Evolutionary conservation across 2,797 vertebrate species (phyloP).

Genomic region (Lithobates pipiens): DNA sequence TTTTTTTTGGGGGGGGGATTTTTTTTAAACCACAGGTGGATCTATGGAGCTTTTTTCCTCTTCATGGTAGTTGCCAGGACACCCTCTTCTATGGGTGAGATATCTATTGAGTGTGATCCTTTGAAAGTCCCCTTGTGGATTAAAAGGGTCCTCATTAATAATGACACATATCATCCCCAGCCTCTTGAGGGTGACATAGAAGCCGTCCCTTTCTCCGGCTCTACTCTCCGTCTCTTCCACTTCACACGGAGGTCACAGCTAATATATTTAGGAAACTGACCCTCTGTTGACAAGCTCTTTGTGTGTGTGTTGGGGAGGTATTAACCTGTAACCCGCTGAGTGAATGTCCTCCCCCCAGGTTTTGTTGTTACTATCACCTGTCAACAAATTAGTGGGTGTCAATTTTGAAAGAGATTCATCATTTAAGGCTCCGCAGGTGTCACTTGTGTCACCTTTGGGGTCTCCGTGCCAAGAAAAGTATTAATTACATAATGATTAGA

Average conservation of each 20-base stretch:
- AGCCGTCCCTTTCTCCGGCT: constrained; percentile 27
- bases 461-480: constrained; percentile 37
- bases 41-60: too few species aligned
- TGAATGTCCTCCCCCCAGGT: constrained; percentile 18
- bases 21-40: too few species aligned
- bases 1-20: too few species aligned
- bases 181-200: constrained; percentile 3
- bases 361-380: constrained; percentile 56
- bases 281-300: constrained; percentile 53
- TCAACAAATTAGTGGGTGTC: constrained; percentile 59
- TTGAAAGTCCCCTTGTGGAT: not conserved
- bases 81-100: not conserved
- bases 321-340: constrained; percentile 59
- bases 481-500: constrained; percentile 58
- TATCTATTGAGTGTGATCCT: not conserved
- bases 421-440: constrained; percentile 43
- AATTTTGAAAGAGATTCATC: constrained; percentile 45
- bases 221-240: constrained; percentile 13
- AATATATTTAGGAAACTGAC: constrained; percentile 61
- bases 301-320: constrained; percentile 57
- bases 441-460: constrained; percentile 47
- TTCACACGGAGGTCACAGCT: constrained; percentile 40
- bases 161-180: constrained; percentile 21
- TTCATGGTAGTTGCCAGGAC: not conserved
- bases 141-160: not conserved